These are phyloP conservation scores for Alligator mississippiensis DNA, from an alignment of 2,113 vertebrate genomes.

Conservation along the genomic window DNA sequence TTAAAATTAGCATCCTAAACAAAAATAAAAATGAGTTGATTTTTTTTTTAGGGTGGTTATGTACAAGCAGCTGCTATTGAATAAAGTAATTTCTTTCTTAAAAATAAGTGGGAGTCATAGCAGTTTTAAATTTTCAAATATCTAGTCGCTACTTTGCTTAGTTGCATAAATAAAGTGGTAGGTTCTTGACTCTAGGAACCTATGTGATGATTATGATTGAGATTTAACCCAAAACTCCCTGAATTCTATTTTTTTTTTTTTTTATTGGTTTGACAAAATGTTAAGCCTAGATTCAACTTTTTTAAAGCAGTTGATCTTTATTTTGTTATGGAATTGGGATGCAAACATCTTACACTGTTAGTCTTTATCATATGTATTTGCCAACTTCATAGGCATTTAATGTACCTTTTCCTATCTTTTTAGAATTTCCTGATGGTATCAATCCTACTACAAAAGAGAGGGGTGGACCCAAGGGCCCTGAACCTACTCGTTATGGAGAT, in stretches of 20 bases:
- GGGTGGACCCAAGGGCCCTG: slow-evolving; percentile 93
- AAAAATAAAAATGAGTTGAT: background rate
- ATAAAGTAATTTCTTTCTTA: background rate
- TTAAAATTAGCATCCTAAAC: background rate
- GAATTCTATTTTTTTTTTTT: background rate
- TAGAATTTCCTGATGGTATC: slow-evolving; percentile 91
- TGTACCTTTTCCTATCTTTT: slow-evolving; percentile 52
- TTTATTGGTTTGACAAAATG: background rate
- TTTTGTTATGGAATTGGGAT: background rate
- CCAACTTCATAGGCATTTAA: background rate
- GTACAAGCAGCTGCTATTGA: background rate
- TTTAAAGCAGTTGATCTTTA: background rate
- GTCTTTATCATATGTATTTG: background rate
- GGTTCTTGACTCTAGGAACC: background rate
- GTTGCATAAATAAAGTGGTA: background rate
- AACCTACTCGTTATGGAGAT: slow-evolving; percentile 96
- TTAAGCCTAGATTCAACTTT: background rate
- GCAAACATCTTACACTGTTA: background rate
- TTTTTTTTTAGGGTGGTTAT: background rate
- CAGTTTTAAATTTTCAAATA: background rate
- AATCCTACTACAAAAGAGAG: slow-evolving; percentile 95
- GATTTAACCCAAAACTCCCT: background rate
- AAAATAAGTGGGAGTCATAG: background rate
- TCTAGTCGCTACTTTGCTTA: background rate
- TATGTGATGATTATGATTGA: background rate